Evolutionary conservation across 2,888 invertebrate genomes (phyloP), one percentile per base, ranked within the genome.

Genomic region (Ophion ellenae): DNA sequence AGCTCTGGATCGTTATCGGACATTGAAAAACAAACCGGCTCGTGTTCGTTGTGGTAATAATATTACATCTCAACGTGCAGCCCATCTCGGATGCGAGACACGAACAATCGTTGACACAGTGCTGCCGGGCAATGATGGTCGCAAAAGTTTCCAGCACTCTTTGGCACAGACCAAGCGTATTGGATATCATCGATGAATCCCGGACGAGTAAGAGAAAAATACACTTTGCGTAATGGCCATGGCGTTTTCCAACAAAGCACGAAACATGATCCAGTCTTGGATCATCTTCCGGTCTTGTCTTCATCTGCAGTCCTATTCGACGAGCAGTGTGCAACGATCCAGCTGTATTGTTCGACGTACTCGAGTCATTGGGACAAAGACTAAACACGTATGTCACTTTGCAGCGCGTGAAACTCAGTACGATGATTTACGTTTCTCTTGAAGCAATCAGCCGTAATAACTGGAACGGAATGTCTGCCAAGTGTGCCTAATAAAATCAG

Each of bases 61-160:
- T 53, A 36, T 61, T 45, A 66, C 71, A 63, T 53, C 53, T 9
- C 47, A 45, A 53, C 32, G 10, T 59, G 28, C 40, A 70, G 74
- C 45, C 57, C 71, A 76, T 82, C 79, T 66, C 59, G 71, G 73
- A 85, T 85, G 64, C 85, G 11, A 76, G 53, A 20, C 85, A 85
- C 82, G 85, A 79, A 71, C 70, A 63, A 75, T 82, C 78, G 74
- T 79, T 85, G 85, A 85, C 82, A 82, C 69, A 85, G 59, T 82
- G 71, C 74, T 64, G 64, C 63, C 66, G 59, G 36, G 47, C 36
- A 70, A 70, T 64, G 24, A 74, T 59, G 28, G 63, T 45, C 64
- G 73, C 63, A 28, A 53, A 57, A 59, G 36, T 70, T 76, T 76
- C 47, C n/a, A 57, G 36, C 57, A 45, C 11, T 47, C 61, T 75